Conservation (phyloP, 2,797 vertebrate species). For the Eptatretus atami region DNA sequence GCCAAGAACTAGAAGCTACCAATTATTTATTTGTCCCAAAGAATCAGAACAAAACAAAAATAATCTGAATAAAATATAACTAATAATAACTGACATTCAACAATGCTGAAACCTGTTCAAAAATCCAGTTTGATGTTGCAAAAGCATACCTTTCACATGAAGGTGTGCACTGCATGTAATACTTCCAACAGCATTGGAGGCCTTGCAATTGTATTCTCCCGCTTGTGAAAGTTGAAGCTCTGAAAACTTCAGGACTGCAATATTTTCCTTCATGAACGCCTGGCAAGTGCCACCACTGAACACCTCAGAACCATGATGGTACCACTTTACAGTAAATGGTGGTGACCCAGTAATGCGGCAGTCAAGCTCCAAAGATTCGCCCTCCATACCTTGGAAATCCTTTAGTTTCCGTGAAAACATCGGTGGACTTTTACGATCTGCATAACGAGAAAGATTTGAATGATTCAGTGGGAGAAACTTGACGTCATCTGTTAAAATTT, state of each 20-base stretch:
- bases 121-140: too few relatives aligned
- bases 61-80: too few relatives aligned
- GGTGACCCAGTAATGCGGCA: constrained; percentile 69
- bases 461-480: too few relatives aligned
- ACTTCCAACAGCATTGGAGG: background rate
- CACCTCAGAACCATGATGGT: background rate
- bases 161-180: background rate
- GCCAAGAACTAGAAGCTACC: too few relatives aligned
- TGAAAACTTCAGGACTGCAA: background rate
- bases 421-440: constrained; percentile 71
- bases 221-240: background rate
- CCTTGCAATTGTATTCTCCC: constrained; percentile 3
- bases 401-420: constrained; percentile 75
- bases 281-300: background rate
- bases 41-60: too few relatives aligned
- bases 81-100: too few relatives aligned
- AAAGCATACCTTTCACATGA: background rate
- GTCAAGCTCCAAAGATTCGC: constrained; percentile 37
- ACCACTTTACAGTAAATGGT: constrained; percentile 13
- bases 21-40: too few relatives aligned
- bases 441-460: constrained; percentile 6
- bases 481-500: too few relatives aligned
- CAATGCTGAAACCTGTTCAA: too few relatives aligned
- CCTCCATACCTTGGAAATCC: constrained; percentile 50
- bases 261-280: background rate